phyloP scores from a whole-genome alignment of 2,888 invertebrate species.

The Zhuqinia jingwanae region DNA sequence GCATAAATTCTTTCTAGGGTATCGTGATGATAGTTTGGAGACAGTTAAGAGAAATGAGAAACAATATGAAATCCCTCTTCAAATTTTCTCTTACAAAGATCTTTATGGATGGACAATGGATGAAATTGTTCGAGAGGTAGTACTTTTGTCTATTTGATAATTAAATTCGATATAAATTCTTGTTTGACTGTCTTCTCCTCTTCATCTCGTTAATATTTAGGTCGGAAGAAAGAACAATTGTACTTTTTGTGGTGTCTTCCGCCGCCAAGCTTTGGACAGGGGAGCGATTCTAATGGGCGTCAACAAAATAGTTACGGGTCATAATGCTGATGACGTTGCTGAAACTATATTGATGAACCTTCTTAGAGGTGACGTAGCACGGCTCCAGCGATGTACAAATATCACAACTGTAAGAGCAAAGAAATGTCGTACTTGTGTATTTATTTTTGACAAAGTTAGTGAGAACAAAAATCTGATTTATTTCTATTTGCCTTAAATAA shows the following conservation, averaged over 20 bases:
- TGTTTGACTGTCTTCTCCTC: no score
- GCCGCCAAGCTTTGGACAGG: constrained; percentile 97
- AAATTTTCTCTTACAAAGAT: constrained; percentile 97
- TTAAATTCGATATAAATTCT: no score
- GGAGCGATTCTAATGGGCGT: constrained; percentile 94
- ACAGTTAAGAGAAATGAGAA: constrained; percentile 97
- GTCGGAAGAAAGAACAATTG: constrained; percentile 96
- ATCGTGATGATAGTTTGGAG: constrained; percentile 97
- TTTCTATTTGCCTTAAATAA: no score
- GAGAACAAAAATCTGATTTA: no score
- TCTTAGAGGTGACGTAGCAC: constrained; percentile 96
- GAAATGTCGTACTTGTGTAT: no score
- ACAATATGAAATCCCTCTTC: constrained; percentile 96
- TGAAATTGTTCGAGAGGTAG: constrained; percentile 89
- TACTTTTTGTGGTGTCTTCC: constrained; percentile 96
- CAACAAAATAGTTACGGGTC: constrained; percentile 97
- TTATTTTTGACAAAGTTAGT: no score
- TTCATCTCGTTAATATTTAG: no score
- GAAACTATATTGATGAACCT: constrained; percentile 99
- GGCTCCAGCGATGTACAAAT: constrained; percentile 94
- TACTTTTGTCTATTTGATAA: background rate
- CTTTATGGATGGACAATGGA: constrained; percentile 99
- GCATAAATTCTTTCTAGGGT: constrained; percentile 84
- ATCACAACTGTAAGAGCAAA: constrained; percentile 93
- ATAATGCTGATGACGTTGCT: constrained; percentile 98